phyloP scores from a whole-genome alignment of 2,888 invertebrate genomes.

The Drosophila rubida region DNA sequence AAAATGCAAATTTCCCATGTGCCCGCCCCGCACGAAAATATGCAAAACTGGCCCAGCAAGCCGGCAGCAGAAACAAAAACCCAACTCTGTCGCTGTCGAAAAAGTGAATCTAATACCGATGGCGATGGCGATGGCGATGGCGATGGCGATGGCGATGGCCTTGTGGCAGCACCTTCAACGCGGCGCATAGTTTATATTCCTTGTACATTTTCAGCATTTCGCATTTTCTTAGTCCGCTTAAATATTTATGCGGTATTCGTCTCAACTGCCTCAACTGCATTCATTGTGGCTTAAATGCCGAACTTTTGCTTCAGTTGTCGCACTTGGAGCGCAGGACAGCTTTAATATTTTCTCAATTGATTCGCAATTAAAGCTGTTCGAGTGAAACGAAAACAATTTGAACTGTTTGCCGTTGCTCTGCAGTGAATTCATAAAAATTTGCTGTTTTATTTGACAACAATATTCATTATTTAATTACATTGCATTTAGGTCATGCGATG shows the following conservation, averaged over 20 bases:
- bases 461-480: conserved; percentile 2
- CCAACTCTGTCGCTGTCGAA: neutral
- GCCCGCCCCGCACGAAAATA: conserved; percentile 61
- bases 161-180: neutral
- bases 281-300: no score
- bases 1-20: conserved; percentile 68
- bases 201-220: neutral
- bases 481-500: conserved; percentile 11
- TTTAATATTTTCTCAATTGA: conserved; percentile 1
- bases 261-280: no score
- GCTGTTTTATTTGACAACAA: neutral
- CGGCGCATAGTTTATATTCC: conserved; percentile 8
- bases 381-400: neutral
- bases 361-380: neutral
- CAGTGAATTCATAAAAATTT: neutral
- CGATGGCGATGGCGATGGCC: no score
- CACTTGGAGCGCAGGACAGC: no score
- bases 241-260: conserved; percentile 17
- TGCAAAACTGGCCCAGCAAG: conserved; percentile 51
- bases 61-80: conserved; percentile 21
- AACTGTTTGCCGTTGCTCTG: neutral
- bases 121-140: no score
- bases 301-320: no score
- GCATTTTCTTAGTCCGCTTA: neutral
- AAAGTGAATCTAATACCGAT: conserved; percentile 2